Evolutionary conservation across 2,888 invertebrate species (phyloP), one percentile per base, ranked within the genome.

Genomic region (Scaptomyza flava): DNA sequence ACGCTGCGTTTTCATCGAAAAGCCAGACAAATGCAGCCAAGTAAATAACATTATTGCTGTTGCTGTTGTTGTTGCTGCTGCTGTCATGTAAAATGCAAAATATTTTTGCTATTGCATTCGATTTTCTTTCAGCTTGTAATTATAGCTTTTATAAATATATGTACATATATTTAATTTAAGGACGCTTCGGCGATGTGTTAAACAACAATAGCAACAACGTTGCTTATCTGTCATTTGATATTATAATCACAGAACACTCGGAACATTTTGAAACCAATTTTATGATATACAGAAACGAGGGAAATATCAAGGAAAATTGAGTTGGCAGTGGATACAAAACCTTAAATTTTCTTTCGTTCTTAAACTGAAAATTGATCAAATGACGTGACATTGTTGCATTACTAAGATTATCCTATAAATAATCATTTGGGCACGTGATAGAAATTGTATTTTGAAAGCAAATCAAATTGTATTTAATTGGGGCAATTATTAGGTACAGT

Each of bases 81-180:
- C 45, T 65, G 36, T 17, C 30, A 52, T 45, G 52, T 17, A 38
- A 45, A 72, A 53, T 54, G 36, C 31, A 36, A 45, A 63, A 53
- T 64, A 31, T 46, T 50, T 14, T 67, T 70, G 34, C 12, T 14
- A 42, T 63, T 50, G 38, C 36, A 47, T 52, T 68, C 65, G 56
- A 73, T 69, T 57, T 62, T 33, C 43, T 41, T 34, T 47, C 14
- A 65, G 6, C 41, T 17, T 41, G 41, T 17, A 61, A 69, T 69
- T 62, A 48, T 53, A 41, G 41, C 34, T 51, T 50, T 31, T 14
- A 7, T 9, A 30, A 1, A 30, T 30, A 30, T 6, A 30, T 30
- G n/a, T n/a, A 14, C 47, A 65, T 65, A 14, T 51, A 65, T 65
- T 45, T 58, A 57, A 75, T 60, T 75, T 30, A 65, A 74, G 54